Base-by-base conservation (phyloP, 2,888 invertebrate species). In the Euplexia lucipara region DNA sequence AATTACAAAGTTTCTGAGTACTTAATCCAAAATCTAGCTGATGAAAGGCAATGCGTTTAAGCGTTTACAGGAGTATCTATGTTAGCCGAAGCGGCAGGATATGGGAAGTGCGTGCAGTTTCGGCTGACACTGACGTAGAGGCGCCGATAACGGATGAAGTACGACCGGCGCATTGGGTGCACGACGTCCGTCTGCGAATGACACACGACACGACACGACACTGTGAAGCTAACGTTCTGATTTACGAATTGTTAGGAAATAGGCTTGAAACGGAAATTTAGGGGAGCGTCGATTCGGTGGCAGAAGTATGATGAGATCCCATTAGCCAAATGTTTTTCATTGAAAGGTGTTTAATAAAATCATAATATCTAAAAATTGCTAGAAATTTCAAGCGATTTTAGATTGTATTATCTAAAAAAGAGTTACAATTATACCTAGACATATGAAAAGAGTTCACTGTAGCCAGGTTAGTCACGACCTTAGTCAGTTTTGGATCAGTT, bases 91-190 rank as follows among this genome's bases (percentile, higher is more conserved):
- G 78, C 85, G 86, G 83, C 86, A 85, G 84, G 52, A 37, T 83
- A 81, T 76, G 81, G 83, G 77, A 74, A 82, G 74, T 71, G 82
- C 81, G 78, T 83, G 79, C 80, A 71, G 79, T 69, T 71, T 53
- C 67, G 74, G 69, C 83, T 87, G 92, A 91, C 92, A 89, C 83
- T 92, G 92, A 93, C 92, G 87, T 87, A 93, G 85, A 86, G 78
- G 63, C 76, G 83, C 83, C 88, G 92, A 92, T 93, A 93, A 91
- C 87, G 85, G 82, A 91, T 94, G 94, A 94, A 90, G 87, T 90
- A 92, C 83, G 89, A 84, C 34, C 75, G 82, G 78, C 79, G 81
- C 86, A 86, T 78, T 89, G 92, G 92, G 92, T 92, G 92, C 91
- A 81, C 82, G 78, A 86, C 81, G 84, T 86, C 84, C 83, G 88